These are phyloP conservation scores for Micropterix aruncella DNA, from an alignment of 2,888 invertebrate species.

Conservation along the genomic window DNA sequence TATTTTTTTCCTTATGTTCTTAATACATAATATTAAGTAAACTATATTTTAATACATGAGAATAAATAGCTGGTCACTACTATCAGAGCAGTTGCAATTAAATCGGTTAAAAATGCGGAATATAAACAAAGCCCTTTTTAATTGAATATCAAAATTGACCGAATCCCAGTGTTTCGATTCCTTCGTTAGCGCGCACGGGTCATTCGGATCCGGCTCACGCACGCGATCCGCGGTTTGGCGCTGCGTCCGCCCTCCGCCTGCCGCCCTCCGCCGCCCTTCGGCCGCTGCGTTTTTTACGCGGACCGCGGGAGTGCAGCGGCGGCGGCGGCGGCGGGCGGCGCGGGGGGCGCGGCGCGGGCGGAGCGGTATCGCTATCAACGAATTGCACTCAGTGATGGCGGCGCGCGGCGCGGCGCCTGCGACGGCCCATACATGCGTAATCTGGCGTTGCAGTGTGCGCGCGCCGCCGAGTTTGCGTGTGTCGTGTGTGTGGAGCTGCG, in stretches of 20 bases:
- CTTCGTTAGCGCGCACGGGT: not conserved
- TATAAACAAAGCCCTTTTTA: too few species aligned
- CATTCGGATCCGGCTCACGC: not conserved
- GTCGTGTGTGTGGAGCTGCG: not conserved
- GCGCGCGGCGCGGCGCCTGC: slow-evolving; percentile 15
- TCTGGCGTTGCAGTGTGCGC: not conserved
- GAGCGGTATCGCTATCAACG: slow-evolving; percentile 26
- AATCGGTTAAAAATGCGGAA: too few species aligned
- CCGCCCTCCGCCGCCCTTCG: slow-evolving; percentile 20
- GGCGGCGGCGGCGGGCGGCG: slow-evolving; percentile 19
- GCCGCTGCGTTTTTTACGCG: slow-evolving; percentile 40
- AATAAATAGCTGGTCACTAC: too few species aligned
- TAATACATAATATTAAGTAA: too few species aligned
- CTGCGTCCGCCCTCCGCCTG: slow-evolving; percentile 18
- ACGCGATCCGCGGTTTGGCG: slow-evolving; percentile 12
- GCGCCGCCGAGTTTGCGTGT: not conserved
- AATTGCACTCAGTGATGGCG: slow-evolving; percentile 26
- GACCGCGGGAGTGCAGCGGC: slow-evolving; percentile 26
- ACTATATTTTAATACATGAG: too few species aligned
- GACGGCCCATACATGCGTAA: too few species aligned
- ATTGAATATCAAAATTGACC: too few species aligned
- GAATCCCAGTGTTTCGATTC: too few species aligned
- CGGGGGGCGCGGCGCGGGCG: slow-evolving; percentile 20
- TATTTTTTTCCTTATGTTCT: too few species aligned
- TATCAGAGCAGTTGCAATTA: too few species aligned